Evolutionary conservation across 1,140 invertebrate genomes (phyloP), one percentile per base, ranked within the genome.

Genomic region (Agraylea sexmaculata): DNA sequence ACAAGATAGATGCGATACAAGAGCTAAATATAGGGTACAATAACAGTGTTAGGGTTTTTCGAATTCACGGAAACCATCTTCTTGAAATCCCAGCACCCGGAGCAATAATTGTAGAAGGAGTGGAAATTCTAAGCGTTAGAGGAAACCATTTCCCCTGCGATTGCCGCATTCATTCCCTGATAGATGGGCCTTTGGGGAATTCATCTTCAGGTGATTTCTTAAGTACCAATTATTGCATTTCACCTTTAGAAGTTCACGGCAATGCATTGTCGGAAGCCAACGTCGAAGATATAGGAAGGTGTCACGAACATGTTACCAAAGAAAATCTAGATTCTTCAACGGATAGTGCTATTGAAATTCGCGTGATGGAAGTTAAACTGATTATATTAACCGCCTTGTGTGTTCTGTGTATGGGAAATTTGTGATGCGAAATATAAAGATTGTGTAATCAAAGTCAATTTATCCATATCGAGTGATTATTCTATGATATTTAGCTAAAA

Each of bases 131-230:
- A 18, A 76, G 74, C 48, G 74, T 83, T 33, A 61, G 73, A 5
- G 71, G 74, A 4, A 88, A 88, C 57, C 83, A 86, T 53, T 82
- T 87, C 52, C 83, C 84, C 0, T 88, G 84, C 53, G 83, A 86
- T 56, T 88, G 83, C 47, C 81, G 82, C 43, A 71, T 81, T 3
- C 77, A 83, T 48, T 75, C 79, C 23, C 69, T 86, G 7, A 60
- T 85, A 8, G 73, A 77, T 17, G 80, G 80, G 33, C 77, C 81
- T 10, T 65, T 87, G 34, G 77, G 75, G 3, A 72, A 83, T 50
- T 74, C 74, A 1, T 70, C 73, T 11, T 51, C 62, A 19, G 62
- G 61, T 25, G 74, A 80, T 18, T 87, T 88, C 52, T 69, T 76
- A 11, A 65, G 71, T n/a, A 75, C 74, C 25, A 88, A 88, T 59